phyloP scores from a whole-genome alignment of 2,113 vertebrate species.

The Gambusia holbrooki region DNA sequence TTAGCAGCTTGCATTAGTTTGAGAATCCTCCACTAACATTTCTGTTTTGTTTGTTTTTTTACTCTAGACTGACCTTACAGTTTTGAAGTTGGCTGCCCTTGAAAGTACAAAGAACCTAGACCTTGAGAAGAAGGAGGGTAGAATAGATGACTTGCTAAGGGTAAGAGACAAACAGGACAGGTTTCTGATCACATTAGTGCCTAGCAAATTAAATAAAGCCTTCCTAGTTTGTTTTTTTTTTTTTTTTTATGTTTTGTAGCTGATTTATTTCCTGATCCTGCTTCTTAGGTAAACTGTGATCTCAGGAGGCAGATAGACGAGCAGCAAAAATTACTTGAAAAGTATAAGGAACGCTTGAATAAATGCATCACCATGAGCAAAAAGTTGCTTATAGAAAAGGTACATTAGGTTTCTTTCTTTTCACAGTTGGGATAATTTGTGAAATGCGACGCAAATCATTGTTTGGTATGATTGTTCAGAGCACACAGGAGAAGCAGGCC shows the following conservation, averaged over 20 bases:
- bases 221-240: background rate
- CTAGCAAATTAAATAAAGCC: background rate
- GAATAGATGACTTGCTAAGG: constrained; percentile 99
- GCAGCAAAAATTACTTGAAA: constrained; percentile 99
- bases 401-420: constrained; percentile 45
- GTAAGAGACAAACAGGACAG: constrained; percentile 79
- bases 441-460: background rate
- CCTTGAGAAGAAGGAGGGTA: constrained; percentile 99
- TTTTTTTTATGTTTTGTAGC: background rate
- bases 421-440: background rate
- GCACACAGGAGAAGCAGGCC: constrained; percentile 96
- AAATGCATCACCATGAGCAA: constrained; percentile 99
- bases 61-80: constrained; percentile 94
- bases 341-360: constrained; percentile 99
- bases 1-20: background rate
- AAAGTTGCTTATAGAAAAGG: constrained; percentile 99
- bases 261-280: constrained; percentile 5
- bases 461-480: constrained; percentile 78
- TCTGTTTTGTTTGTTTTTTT: constrained; percentile 15
- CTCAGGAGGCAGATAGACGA: constrained; percentile 99
- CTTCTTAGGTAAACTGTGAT: constrained; percentile 96
- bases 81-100: constrained; percentile 96
- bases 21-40: background rate
- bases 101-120: constrained; percentile 99
- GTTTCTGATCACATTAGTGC: background rate